Percentiles rank a stretch among this genome's conserved stretches.
These are phyloP conservation scores for Dunckerocampus dactyliophorus DNA, from an alignment of 2,113 vertebrate species.

Conservation along the genomic window DNA sequence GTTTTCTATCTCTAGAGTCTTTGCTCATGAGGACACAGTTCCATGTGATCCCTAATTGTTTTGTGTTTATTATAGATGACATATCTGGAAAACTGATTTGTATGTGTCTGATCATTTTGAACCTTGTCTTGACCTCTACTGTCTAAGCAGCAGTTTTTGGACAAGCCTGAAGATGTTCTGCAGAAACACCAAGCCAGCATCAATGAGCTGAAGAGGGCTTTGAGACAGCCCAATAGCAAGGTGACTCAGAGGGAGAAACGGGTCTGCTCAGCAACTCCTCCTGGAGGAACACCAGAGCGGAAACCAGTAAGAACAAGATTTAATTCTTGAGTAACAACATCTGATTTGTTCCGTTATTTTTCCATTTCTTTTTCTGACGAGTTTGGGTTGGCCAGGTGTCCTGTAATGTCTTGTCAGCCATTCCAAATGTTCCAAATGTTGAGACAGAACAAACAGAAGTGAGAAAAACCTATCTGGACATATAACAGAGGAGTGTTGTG, in stretches of 20 bases:
- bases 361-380: not conserved
- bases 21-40: not conserved
- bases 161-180: conserved; percentile 95
- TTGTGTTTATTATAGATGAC: not conserved
- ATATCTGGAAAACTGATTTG: not conserved
- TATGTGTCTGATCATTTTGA: not conserved
- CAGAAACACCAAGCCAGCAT: conserved; percentile 99
- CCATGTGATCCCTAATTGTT: not conserved
- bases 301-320: conserved; percentile 66
- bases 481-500: not conserved
- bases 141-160: conserved; percentile 82
- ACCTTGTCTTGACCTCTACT: conserved; percentile 16
- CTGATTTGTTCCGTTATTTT: not conserved
- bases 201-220: conserved; percentile 96
- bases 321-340: not conserved
- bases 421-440: not conserved
- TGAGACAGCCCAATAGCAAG: conserved; percentile 98
- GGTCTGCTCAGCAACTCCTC: conserved; percentile 80
- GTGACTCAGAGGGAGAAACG: conserved; percentile 88
- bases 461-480: not conserved
- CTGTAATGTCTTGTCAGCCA: not conserved
- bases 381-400: conserved; percentile 2
- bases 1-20: no score
- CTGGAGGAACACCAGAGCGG: conserved; percentile 87
- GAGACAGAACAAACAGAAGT: conserved; percentile 5